Conservation (phyloP, 2,888 invertebrate species). For the Nemotelus pantherinus region DNA sequence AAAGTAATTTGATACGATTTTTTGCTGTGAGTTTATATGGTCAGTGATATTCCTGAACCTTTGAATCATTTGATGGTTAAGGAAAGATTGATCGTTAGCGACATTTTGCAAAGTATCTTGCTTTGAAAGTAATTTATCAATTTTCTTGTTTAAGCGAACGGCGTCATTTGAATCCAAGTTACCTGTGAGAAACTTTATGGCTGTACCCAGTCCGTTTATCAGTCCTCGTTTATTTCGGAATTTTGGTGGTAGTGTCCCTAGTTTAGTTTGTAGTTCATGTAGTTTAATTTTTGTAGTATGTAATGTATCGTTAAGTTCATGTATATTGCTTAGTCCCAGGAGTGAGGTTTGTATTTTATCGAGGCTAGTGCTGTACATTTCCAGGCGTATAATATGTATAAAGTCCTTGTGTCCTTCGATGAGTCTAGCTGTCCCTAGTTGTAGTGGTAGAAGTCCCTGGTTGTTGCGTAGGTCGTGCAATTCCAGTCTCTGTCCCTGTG, state of each 20-base stretch:
- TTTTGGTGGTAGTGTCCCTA: constrained; percentile 3
- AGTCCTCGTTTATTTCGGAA: constrained; percentile 10
- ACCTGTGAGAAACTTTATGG: constrained; percentile 29
- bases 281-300: background rate
- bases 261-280: background rate
- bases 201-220: constrained; percentile 30
- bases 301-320: background rate
- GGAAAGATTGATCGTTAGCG: constrained; percentile 1
- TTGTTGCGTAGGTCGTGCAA: too few species aligned
- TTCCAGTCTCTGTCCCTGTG: too few species aligned
- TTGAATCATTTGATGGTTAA: constrained; percentile 35
- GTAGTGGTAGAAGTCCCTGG: too few species aligned
- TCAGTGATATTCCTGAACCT: constrained; percentile 29
- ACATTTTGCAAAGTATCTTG: background rate
- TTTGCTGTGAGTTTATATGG: constrained; percentile 39
- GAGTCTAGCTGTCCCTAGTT: too few species aligned
- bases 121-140: background rate
- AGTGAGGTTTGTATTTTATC: background rate
- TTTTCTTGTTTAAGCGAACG: constrained; percentile 11
- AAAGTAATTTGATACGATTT: constrained; percentile 22
- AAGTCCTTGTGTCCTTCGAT: too few species aligned
- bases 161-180: constrained; percentile 38
- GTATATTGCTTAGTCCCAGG: background rate
- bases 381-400: constrained; percentile 1
- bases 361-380: background rate